A percentile compares a stretch with the other conserved stretches of the same genome.
Conservation (phyloP, 2,113 vertebrate species). For the Cavia porcellus region DNA sequence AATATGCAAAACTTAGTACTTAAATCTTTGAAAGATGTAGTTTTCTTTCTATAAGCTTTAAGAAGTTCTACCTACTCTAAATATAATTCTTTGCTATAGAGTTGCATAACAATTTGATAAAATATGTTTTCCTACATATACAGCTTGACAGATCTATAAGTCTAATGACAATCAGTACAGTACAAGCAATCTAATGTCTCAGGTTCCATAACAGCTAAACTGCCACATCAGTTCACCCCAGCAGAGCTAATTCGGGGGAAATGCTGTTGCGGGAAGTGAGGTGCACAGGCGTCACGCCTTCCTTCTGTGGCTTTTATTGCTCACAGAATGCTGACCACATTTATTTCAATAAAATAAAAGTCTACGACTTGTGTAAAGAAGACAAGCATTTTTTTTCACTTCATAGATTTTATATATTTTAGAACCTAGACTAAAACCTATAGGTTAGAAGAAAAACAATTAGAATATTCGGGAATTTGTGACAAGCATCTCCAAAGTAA, state of each 20-base stretch:
- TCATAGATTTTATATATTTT: slow-evolving; percentile 59
- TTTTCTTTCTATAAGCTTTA: slow-evolving; percentile 32
- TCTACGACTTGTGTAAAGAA: slow-evolving; percentile 50
- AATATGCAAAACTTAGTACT: slow-evolving; percentile 11
- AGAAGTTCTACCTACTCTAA: slow-evolving; percentile 6
- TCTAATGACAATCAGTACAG: slow-evolving; percentile 48
- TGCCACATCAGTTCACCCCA: slow-evolving; percentile 59
- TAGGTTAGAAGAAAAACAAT: slow-evolving; percentile 26
- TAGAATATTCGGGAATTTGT: slow-evolving; percentile 29
- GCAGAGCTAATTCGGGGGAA: slow-evolving; percentile 37
- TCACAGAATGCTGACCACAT: slow-evolving; percentile 33
- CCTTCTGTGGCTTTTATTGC: not conserved
- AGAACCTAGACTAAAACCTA: not conserved
- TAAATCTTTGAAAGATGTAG: not conserved
- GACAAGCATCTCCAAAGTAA: slow-evolving; percentile 37
- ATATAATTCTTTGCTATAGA: slow-evolving; percentile 31
- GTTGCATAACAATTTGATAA: slow-evolving; percentile 55
- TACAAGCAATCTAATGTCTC: slow-evolving; percentile 52
- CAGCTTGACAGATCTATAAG: slow-evolving; percentile 24
- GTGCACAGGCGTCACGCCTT: not conserved
- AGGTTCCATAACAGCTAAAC: slow-evolving; percentile 16
- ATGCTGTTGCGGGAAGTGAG: not conserved
- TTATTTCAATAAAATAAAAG: slow-evolving; percentile 67
- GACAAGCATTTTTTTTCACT: slow-evolving; percentile 45
- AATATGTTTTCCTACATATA: slow-evolving; percentile 12